Conservation (phyloP, 2,113 vertebrate species). For the Helogale parvula region DNA sequence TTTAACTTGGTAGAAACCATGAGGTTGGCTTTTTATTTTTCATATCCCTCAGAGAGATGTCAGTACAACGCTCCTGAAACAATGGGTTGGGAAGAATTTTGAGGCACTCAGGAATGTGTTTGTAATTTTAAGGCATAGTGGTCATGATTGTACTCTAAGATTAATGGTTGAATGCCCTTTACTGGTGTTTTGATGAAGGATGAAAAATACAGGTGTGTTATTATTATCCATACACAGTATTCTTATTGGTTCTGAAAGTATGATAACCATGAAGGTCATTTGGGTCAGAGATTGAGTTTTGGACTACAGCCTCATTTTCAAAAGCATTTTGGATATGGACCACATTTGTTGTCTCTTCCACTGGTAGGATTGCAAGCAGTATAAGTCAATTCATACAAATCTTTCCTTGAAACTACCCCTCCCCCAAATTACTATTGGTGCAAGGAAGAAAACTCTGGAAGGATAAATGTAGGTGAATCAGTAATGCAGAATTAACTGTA, state of each 20-base stretch:
- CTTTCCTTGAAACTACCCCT: not conserved
- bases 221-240: not conserved
- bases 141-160: not conserved
- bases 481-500: not conserved
- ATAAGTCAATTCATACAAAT: not conserved
- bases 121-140: not conserved
- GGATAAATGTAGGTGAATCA: not conserved
- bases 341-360: not conserved
- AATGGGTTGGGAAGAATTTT: not conserved
- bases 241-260: not conserved
- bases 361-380: not conserved
- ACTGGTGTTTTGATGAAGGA: not conserved
- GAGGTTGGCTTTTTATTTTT: constrained; percentile 47
- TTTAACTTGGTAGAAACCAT: not conserved
- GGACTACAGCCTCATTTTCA: not conserved
- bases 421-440: not conserved
- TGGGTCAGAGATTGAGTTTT: not conserved
- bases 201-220: not conserved
- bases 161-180: not conserved
- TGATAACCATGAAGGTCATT: not conserved
- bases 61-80: constrained; percentile 11
- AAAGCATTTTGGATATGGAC: not conserved
- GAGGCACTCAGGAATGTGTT: not conserved
- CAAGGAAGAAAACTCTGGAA: not conserved
- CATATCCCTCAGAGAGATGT: not conserved